Base-by-base conservation (phyloP, 2,113 vertebrate genomes). In the Dascyllus trimaculatus region DNA sequence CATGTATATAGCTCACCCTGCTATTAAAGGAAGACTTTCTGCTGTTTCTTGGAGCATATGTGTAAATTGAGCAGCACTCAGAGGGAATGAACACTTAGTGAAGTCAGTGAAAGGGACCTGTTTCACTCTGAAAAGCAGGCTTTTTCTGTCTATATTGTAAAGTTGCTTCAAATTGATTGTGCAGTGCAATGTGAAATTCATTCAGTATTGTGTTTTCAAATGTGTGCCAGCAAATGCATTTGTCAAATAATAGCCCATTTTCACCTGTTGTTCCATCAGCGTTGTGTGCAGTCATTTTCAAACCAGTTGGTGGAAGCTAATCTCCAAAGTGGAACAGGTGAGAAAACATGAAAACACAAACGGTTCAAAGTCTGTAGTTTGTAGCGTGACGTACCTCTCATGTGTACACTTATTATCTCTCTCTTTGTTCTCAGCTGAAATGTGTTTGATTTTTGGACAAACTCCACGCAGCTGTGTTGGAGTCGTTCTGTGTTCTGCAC, bases 201-300 rank as follows among this genome's bases (percentile, higher is more conserved):
- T 73, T 86, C 29, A 85, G 58, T 87, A 86, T 89, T 78, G 84
- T 91, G 71, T 87, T 82, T 82, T 88, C 26, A 77, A 84, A 62
- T 69, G 52, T 86, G 79, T 78, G 63, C 26, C 59, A 72, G 51
- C 10, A 24, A 68, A 75, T 78, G 63, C 24, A 18, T 75, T 78
- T 59, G 32, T 19, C 11, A 0, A 75, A 77, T 13, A 66, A 70
- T 17, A 69, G 57, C 29, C 76, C 71, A 56, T 77, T 81, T 87
- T 78, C 5, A 75, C 69, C 46, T 45, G 32, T 73, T 69, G 49
- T 75, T 81, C 65, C 38, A 46, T 60, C 61, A 5, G 49, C 45
- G 56, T n/a, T 75, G 46, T 78, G 71, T 78, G 75, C 65, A 11
- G 40, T 66, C 52, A 67, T 85, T 88, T n/a, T 74, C 26, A 67